Base-by-base conservation (phyloP, 2,797 vertebrate genomes). In the Hephaestus fuliginosus region DNA sequence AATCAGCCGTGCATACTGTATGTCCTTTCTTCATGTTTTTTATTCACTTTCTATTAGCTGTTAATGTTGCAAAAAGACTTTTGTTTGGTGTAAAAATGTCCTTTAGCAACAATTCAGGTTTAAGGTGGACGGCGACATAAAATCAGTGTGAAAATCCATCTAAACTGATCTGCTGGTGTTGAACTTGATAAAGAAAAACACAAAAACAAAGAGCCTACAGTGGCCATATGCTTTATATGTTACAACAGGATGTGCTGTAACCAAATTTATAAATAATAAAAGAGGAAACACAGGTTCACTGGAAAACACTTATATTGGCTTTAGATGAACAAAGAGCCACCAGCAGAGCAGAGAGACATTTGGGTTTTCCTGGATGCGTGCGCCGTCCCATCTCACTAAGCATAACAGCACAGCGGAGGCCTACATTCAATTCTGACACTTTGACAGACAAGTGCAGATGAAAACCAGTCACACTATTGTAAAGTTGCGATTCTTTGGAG, bases 371-470 rank as follows among this genome's bases (percentile, higher is more conserved):
- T 15, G 65, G 49, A 57, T 49, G 15, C 2, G 28, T 46, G 43
- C 52, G 5, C 49, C 49, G 11, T 41, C 44, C 7, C 3, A 67
- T 52, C 49, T 62, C 70, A 55, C 66, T 61, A 28, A 66, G 53
- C 36, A 39, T 5, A 58, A 43, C 58, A 66, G 69, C 51, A 17
- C 0, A 46, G 49, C 65, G 61, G 66, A 66, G 48, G 8, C 74
- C n/a, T 18, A 22, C 44, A 68, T 70, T 33, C 41, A 48, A 48
- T 64, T 49, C 51, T 78, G 76, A 78, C 71, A 80, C 53, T 28
- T 25, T 73, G 81, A 87, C 70, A 57, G 79, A 86, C 73, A 70
- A 69, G 57, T 60, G 71, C 65, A 55, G 72, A 74, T 85, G 81
- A 75, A 82, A 71, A 57, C 43, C 56, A 64, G 64, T 65, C 69